phyloP scores from a whole-genome alignment of 2,113 vertebrate species.

The Harpagus bidentatus region DNA sequence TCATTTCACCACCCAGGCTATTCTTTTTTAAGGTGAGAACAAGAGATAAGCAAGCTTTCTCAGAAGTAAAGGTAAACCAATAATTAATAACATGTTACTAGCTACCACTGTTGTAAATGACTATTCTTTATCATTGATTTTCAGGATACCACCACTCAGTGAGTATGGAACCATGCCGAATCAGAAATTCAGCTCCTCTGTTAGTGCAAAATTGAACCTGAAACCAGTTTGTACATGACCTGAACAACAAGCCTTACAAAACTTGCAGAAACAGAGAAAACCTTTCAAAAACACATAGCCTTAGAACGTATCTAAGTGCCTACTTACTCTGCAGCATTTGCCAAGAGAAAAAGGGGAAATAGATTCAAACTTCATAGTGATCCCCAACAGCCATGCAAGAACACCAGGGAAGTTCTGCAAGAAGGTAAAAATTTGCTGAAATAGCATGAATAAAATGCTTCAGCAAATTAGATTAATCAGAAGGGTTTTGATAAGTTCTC shows the following conservation, averaged over 20 bases:
- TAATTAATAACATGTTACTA: neutral
- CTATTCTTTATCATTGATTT: neutral
- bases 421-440: slow-evolving; percentile 2
- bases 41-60: neutral
- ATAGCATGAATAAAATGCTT: neutral
- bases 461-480: neutral
- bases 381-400: neutral
- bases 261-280: neutral
- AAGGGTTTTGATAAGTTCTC: slow-evolving; percentile 7
- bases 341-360: neutral
- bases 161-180: neutral
- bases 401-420: neutral
- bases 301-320: neutral
- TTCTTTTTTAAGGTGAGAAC: neutral
- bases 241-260: neutral
- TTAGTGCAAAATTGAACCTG: neutral
- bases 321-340: neutral
- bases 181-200: neutral
- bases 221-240: neutral
- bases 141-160: neutral
- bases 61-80: neutral
- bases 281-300: neutral
- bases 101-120: neutral
- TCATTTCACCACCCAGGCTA: neutral
- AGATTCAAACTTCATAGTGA: neutral